A percentile compares a stretch with the other conserved stretches of the same genome.
phyloP scores from a whole-genome alignment of 2,888 invertebrate species.

The Euzetes globulus region DNA sequence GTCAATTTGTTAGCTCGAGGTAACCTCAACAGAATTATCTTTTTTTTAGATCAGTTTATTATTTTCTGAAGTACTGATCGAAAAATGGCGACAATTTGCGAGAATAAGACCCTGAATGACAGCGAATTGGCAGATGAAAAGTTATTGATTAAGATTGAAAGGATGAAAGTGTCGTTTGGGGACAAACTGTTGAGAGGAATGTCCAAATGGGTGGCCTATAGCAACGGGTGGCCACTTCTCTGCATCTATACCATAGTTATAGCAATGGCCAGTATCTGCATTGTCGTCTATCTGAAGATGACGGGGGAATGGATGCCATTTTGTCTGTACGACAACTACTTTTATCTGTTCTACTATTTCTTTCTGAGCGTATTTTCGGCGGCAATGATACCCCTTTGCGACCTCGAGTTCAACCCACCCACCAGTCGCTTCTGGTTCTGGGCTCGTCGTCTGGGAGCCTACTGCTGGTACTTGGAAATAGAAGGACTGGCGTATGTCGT shows the following conservation, averaged over 20 bases:
- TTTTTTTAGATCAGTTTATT: too few relatives aligned
- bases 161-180: not conserved
- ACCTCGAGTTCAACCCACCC: not conserved
- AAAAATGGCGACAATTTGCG: too few relatives aligned
- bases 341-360: constrained; percentile 3
- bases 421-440: not conserved
- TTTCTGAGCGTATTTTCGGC: not conserved
- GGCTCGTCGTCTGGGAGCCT: not conserved
- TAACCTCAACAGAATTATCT: too few relatives aligned
- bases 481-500: not conserved
- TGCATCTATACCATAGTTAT: not conserved
- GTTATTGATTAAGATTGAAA: not conserved
- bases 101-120: too few relatives aligned
- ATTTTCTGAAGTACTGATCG: too few relatives aligned
- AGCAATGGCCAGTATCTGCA: not conserved
- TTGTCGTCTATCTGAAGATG: constrained; percentile 19
- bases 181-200: not conserved
- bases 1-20: too few relatives aligned
- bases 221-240: not conserved
- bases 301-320: constrained; percentile 24
- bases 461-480: not conserved
- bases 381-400: not conserved
- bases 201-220: not conserved
- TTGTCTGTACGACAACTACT: constrained; percentile 32
- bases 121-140: not conserved